Evolutionary conservation across 2,797 vertebrate species (phyloP).

Genomic region (Holocentrus rufus): DNA sequence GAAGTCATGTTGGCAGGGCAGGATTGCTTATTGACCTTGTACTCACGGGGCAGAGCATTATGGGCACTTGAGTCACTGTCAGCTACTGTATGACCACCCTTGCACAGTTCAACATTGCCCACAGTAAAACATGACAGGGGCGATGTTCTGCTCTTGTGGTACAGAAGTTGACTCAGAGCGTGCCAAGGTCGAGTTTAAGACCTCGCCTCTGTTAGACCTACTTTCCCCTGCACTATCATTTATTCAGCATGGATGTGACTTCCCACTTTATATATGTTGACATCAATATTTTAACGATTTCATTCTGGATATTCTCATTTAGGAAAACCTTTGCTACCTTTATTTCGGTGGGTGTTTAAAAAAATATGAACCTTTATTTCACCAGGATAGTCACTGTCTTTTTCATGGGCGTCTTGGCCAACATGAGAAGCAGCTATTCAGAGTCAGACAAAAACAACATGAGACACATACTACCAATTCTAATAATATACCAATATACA

Average conservation of each 20-base stretch:
- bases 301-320: too few relatives aligned
- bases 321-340: too few relatives aligned
- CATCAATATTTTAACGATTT: too few relatives aligned
- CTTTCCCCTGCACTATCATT: neutral
- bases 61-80: conserved; percentile 50
- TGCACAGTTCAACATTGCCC: conserved; percentile 48
- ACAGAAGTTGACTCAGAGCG: conserved; percentile 48
- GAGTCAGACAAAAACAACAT: too few relatives aligned
- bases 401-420: too few relatives aligned
- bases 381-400: too few relatives aligned
- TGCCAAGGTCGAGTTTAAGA: conserved; percentile 42
- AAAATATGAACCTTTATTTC: too few relatives aligned
- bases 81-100: conserved; percentile 30
- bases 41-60: conserved; percentile 18
- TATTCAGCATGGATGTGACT: neutral
- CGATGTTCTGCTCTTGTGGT: conserved; percentile 29
- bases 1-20: conserved; percentile 10
- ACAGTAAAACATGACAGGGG: conserved; percentile 48
- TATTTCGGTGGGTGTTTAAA: too few relatives aligned
- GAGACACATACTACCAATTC: too few relatives aligned
- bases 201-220: neutral
- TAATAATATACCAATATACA: too few relatives aligned
- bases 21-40: conserved; percentile 48
- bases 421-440: too few relatives aligned
- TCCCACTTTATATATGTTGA: fast-evolving